Evolutionary conservation across 2,888 invertebrate genomes (phyloP), one percentile per base, ranked within the genome.

Genomic region (Drosophila paranaensis): DNA sequence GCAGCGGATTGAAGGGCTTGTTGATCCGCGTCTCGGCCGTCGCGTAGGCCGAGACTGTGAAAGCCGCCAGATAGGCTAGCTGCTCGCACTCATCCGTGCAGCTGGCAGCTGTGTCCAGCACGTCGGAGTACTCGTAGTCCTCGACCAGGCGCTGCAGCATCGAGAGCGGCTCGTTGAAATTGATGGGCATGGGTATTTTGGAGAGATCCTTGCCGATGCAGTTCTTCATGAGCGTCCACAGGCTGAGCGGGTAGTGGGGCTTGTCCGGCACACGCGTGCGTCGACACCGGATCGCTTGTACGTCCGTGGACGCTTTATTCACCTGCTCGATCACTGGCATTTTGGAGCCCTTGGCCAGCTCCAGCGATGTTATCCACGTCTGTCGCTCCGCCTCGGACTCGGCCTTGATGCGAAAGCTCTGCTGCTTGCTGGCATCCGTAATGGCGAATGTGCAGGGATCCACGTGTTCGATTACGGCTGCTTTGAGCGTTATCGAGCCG

Each of bases 221-320:
- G 93, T 99, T 99, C 93, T 99, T 99, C 98, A 99, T 99, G 89
- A 99, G 98, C 84, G 98, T 97, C 99, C 99, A 99, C 58, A 99
- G 94, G 91, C 97, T 99, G 40, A 99, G 95, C 61, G 98, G 98
- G 93, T 97, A 97, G 93, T 98, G 96, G 53, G 98, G 98, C 92
- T 98, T 97, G 82, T 98, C 97, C 8, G 98, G 97, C 61, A 99
- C 97, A 63, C 95, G 94, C 66, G 94, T 95, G 62, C 99, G 95
- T 60, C 99, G 95, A 86, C 94, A 45, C 6, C 58, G 62, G 9
- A 35, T 27, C 27, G 27, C 1, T 39, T 27, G 39, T 8, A 10
- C 25, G 1, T 13, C 33, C 11, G 25, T 20, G 14, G 48, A 0
- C 4, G 20, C 30, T 93, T 43, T 91, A 94, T 96, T 95, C 85